A percentile compares a stretch with the other conserved stretches of the same genome.
These are phyloP conservation scores for Zapornia atra DNA, from an alignment of 2,113 vertebrate species.

Conservation along the genomic window DNA sequence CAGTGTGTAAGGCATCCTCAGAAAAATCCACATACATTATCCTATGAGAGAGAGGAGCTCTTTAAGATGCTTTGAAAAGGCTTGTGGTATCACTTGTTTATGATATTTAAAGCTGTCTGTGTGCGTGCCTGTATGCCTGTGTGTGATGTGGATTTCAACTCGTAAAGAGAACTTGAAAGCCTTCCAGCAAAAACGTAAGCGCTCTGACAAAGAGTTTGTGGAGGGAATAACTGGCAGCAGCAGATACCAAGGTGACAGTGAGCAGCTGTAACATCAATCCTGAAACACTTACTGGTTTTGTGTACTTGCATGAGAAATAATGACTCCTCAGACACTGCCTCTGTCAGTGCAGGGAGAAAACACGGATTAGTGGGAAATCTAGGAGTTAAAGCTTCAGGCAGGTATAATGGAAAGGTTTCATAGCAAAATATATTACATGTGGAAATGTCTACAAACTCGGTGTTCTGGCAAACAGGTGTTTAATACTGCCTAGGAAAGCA, in stretches of 20 bases:
- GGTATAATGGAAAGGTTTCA: background rate
- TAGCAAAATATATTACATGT: background rate
- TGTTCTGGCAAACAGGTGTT: background rate
- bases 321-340: background rate
- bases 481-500: background rate
- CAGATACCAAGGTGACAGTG: slow-evolving; percentile 47
- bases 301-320: slow-evolving; percentile 41
- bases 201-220: slow-evolving; percentile 36
- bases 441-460: background rate
- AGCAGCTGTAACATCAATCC: slow-evolving; percentile 59
- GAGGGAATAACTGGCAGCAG: slow-evolving; percentile 47
- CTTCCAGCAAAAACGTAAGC: slow-evolving; percentile 15
- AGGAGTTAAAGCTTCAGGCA: background rate
- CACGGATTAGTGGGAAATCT: background rate
- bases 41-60: background rate
- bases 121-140: background rate
- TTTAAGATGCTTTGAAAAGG: slow-evolving; percentile 15
- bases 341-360: background rate
- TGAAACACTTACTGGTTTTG: slow-evolving; percentile 25
- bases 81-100: slow-evolving; percentile 13
- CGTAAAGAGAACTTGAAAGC: slow-evolving; percentile 29
- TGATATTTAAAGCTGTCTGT: slow-evolving; percentile 1
- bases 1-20: background rate
- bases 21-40: background rate
- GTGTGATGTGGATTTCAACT: slow-evolving; percentile 28